Base-by-base conservation (phyloP, 2,888 invertebrate species). In the Aporophyla nigra region DNA sequence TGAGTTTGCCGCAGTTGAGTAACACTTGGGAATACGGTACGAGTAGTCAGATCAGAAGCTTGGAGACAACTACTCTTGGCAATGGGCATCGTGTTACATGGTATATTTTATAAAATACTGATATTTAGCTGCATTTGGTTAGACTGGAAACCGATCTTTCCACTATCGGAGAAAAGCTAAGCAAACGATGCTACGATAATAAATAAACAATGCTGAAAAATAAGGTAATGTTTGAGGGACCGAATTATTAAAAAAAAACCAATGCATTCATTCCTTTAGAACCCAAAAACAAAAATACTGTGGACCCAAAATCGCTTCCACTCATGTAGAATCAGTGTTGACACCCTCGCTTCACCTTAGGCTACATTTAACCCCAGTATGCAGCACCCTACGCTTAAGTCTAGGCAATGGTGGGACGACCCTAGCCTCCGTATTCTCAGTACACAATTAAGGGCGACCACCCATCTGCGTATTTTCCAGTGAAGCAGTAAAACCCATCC, bases 401-500 rank as follows among this genome's bases (percentile, higher is more conserved):
- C 27, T 59, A 49, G 14, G 6, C 40, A 9, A 49, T 14, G 0
- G 12, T 5, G 53, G 16, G 9, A 14, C 51, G 53, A 66, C 77
- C 53, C 46, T 58, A 54, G 14, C 54, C 61, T 59, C 46, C 2
- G 14, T 21, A 33, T 81, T 78, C 79, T 69, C 12, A 53, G 78
- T 58, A 83, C 10, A 16, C 53, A 58, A 72, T 82, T 68, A 82
- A 51, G 77, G 66, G 46, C 56, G 33, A 27, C 54, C 49, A 58
- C 24, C 66, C 58, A 78, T 65, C 49, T 78, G 63, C 59, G 40
- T 40, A 59, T 69, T 68, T 81, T 83, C 67, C 73, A 76, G 24
- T 61, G 67, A 81, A 84, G 78, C 65, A 71, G 46, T 74, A 58
- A 76, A 73, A 21, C 40, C 62, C 67, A 71, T 82, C 54, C 54